Percentiles rank a stretch among this genome's conserved stretches.
These are phyloP conservation scores for Poeciliopsis gracilis DNA, from an alignment of 2,797 vertebrate genomes.

Conservation along the genomic window DNA sequence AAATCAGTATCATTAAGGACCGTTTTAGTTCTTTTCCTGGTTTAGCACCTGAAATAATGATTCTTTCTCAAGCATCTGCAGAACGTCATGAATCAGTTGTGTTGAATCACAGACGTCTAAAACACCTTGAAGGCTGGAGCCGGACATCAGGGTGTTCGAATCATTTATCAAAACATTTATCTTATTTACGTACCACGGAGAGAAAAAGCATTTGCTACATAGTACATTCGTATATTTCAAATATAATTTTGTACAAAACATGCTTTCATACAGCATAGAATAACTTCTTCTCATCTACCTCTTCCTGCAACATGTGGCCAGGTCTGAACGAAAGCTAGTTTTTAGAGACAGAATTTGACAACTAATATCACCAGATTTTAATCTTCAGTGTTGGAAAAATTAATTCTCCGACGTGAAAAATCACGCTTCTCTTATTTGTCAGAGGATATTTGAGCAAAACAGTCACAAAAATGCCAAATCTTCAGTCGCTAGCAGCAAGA, in stretches of 20 bases:
- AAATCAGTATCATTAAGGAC: not conserved
- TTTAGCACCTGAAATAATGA: not conserved
- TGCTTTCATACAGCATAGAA: not conserved
- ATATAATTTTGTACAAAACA: not conserved
- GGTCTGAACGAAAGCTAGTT: not conserved
- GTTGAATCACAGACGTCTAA: not conserved
- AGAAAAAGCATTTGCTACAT: not conserved
- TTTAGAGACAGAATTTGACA: not conserved
- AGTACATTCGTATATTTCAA: not conserved
- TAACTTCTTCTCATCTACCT: not conserved
- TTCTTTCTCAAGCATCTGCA: not conserved
- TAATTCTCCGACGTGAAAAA: not conserved
- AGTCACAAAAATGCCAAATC: not conserved
- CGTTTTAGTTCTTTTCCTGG: not conserved
- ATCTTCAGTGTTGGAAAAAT: not conserved
- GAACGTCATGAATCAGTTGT: not conserved
- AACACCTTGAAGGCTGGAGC: not conserved
- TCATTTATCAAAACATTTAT: not conserved
- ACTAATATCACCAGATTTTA: not conserved
- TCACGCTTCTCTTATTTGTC: not conserved
- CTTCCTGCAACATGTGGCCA: not conserved
- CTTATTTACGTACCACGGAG: not conserved
- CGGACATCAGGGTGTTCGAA: not conserved
- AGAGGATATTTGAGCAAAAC: not conserved
- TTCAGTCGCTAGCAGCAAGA: not conserved